Conservation (phyloP, 2,113 vertebrate genomes). For the Ceyx margarethae region DNA sequence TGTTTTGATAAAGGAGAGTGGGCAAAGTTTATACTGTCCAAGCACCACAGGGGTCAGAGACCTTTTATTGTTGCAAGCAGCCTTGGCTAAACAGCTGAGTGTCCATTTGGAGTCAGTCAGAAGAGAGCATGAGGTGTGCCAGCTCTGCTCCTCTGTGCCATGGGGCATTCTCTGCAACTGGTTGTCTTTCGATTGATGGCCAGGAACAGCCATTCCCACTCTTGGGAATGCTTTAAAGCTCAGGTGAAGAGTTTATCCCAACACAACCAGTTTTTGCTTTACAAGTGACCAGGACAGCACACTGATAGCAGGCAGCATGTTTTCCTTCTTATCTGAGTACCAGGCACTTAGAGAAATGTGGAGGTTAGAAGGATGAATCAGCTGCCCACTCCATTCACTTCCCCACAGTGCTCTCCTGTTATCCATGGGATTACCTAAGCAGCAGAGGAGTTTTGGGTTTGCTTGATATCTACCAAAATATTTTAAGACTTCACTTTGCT, state of each 20-base stretch:
- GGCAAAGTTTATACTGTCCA: not conserved
- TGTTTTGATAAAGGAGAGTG: not conserved
- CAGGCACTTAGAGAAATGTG: not conserved
- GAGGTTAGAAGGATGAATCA: not conserved
- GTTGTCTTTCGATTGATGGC: fast-evolving
- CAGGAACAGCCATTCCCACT: fast-evolving
- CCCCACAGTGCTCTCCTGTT: not conserved
- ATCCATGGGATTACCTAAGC: not conserved
- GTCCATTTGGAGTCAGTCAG: not conserved
- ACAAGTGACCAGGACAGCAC: not conserved
- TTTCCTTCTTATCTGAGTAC: not conserved
- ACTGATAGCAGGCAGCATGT: not conserved
- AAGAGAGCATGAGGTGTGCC: fast-evolving
- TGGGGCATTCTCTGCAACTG: not conserved
- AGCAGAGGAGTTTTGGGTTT: not conserved
- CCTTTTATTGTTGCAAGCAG: not conserved
- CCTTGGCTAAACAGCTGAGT: not conserved
- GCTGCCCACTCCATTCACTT: not conserved
- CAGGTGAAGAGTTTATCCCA: not conserved
- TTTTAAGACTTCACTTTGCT: not conserved
- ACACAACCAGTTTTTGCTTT: not conserved
- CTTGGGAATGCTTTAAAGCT: not conserved
- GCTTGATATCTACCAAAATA: not conserved
- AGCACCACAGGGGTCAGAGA: not conserved
- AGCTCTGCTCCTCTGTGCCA: not conserved